Conservation (phyloP, 2,113 vertebrate species). For the Entelurus aequoreus region DNA sequence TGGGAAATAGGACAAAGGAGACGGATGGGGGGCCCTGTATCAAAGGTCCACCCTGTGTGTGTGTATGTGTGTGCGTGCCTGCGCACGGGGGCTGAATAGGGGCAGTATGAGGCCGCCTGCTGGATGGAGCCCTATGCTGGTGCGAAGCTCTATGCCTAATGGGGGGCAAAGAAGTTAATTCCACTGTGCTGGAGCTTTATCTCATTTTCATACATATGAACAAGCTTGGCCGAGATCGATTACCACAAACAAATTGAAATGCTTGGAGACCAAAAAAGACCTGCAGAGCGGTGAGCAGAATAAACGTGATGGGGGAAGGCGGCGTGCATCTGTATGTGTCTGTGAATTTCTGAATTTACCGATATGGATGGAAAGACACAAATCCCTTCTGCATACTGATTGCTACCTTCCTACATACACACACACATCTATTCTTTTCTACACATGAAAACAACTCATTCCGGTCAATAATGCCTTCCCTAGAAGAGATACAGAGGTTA, state of each 20-base stretch:
- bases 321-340: conserved; percentile 33
- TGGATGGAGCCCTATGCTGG: conserved; percentile 32
- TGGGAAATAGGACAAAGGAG: conserved; percentile 24
- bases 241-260: conserved; percentile 70
- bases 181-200: conserved; percentile 52
- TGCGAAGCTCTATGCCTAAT: conserved; percentile 56
- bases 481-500: conserved; percentile 37
- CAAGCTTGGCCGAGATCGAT: conserved; percentile 59
- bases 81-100: conserved; percentile 4
- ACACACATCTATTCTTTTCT: conserved; percentile 50
- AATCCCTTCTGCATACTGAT: conserved; percentile 58
- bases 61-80: conserved; percentile 20
- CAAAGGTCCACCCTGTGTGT: conserved; percentile 31
- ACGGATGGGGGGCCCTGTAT: conserved; percentile 13
- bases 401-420: conserved; percentile 20
- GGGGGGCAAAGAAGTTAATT: conserved; percentile 70
- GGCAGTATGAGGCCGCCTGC: conserved; percentile 34
- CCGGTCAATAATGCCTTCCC: conserved; percentile 29
- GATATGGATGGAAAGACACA: conserved; percentile 61
- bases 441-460: conserved; percentile 51
- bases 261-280: conserved; percentile 43
- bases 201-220: conserved; percentile 72
- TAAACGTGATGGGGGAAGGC: conserved; percentile 19
- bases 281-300: conserved; percentile 39
- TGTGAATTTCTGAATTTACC: conserved; percentile 57